Percentiles rank a stretch among this genome's conserved stretches.
phyloP scores from a whole-genome alignment of 1,140 invertebrate genomes.

The Thaumetopoea pityocampa region DNA sequence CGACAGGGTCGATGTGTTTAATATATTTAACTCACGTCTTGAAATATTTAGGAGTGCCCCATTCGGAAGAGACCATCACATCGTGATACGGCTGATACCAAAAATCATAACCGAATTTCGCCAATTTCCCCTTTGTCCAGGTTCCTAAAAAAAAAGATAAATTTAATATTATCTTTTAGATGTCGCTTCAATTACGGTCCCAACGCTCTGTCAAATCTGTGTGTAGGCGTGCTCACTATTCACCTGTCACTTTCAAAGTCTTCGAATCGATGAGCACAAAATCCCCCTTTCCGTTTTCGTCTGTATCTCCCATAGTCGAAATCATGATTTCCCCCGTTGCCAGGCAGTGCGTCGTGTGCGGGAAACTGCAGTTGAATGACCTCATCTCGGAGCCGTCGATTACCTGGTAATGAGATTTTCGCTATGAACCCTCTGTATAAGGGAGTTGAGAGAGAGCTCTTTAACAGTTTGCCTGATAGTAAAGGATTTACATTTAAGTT shows the following conservation, averaged over 20 bases:
- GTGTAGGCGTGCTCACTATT: slow-evolving; percentile 23
- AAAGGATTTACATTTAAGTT: slow-evolving; percentile 19
- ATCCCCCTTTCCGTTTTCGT: slow-evolving; percentile 89
- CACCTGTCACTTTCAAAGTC: slow-evolving; percentile 85
- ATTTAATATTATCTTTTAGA: slow-evolving; percentile 2
- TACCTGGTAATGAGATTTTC: slow-evolving; percentile 75
- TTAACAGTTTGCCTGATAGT: slow-evolving; percentile 17
- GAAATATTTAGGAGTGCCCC: slow-evolving; percentile 92
- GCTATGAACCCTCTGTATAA: slow-evolving; percentile 31
- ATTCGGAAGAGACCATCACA: slow-evolving; percentile 93
- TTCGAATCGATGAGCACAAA: slow-evolving; percentile 93
- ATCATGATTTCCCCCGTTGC: slow-evolving; percentile 96
- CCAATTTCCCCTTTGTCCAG: slow-evolving; percentile 80
- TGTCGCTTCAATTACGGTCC: neutral
- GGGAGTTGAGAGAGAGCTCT: slow-evolving; percentile 21
- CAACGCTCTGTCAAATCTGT: neutral
- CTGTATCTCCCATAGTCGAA: slow-evolving; percentile 90
- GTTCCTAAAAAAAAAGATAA: slow-evolving; percentile 68
- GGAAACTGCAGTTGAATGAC: slow-evolving; percentile 84
- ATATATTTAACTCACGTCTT: slow-evolving; percentile 69
- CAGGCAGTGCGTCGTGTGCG: slow-evolving; percentile 96
- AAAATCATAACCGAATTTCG: slow-evolving; percentile 88
- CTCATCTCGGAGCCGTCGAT: slow-evolving; percentile 86
- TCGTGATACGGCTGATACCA: slow-evolving; percentile 98
- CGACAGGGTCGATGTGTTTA: no score